These are phyloP conservation scores for Drosophila trichaetosa DNA, from an alignment of 2,888 invertebrate species.

Conservation along the genomic window DNA sequence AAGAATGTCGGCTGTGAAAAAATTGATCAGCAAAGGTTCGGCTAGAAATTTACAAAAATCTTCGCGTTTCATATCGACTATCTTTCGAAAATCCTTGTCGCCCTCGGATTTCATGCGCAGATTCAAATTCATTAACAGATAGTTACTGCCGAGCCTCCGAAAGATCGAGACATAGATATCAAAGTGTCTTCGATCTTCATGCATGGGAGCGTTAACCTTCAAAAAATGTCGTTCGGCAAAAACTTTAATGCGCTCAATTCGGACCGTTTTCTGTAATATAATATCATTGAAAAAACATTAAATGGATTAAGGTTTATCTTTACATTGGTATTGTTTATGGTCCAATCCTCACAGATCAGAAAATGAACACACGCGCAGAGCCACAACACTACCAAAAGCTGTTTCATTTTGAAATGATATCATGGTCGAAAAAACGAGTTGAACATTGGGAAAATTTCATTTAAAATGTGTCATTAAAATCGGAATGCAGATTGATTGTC, in stretches of 20 bases:
- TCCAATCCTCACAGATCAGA: background rate
- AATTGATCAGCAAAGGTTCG: constrained; percentile 18
- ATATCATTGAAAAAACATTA: background rate
- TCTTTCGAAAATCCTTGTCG: constrained; percentile 9
- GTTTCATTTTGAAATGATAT: constrained; percentile 29
- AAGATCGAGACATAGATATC: constrained; percentile 41
- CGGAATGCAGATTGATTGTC: background rate
- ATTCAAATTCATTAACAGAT: constrained; percentile 60
- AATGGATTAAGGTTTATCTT: background rate
- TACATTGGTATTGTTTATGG: background rate
- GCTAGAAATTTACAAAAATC: constrained; percentile 64
- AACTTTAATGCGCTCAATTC: constrained; percentile 33
- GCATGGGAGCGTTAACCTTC: constrained; percentile 18
- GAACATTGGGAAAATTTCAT: background rate
- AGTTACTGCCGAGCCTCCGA: constrained; percentile 57
- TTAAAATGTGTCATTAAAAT: constrained; percentile 17
- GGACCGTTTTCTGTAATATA: constrained; percentile 11
- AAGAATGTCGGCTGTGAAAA: constrained; percentile 35
- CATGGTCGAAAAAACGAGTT: background rate
- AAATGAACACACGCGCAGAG: constrained; percentile 5
- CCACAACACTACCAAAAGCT: constrained; percentile 8
- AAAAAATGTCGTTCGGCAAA: constrained; percentile 50
- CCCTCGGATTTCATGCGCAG: constrained; percentile 29
- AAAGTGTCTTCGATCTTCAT: constrained; percentile 48
- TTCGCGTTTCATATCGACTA: constrained; percentile 47